Evolutionary conservation across 2,797 vertebrate genomes (phyloP).

Genomic region (Esox lucius): DNA sequence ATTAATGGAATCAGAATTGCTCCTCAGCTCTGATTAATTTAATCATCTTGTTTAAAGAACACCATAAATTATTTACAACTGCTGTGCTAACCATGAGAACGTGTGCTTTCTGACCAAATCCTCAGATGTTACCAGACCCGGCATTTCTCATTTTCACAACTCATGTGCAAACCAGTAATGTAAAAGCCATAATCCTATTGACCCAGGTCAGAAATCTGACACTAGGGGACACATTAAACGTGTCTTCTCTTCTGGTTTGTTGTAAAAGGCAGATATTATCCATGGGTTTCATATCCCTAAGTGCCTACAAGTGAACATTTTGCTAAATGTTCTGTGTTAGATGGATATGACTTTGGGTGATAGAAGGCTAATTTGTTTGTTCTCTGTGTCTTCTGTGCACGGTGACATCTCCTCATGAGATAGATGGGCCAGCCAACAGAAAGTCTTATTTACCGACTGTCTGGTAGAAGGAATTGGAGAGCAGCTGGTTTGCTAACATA

Average conservation of each 20-base stretch:
- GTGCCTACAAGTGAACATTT: background rate
- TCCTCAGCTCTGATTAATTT: slow-evolving; percentile 41
- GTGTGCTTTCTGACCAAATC: slow-evolving; percentile 35
- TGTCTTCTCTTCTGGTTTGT: background rate
- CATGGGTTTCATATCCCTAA: background rate
- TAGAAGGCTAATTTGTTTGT: background rate
- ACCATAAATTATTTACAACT: slow-evolving; percentile 48
- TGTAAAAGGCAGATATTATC: background rate
- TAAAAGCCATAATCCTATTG: too few relatives aligned
- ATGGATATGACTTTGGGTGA: background rate
- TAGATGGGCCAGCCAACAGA: background rate
- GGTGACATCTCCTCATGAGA: background rate
- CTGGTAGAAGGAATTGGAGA: background rate
- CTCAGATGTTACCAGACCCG: slow-evolving; percentile 19
- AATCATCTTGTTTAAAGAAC: slow-evolving; percentile 43
- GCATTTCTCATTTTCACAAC: background rate
- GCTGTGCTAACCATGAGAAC: slow-evolving; percentile 41
- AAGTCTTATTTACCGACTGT: slow-evolving; percentile 15
- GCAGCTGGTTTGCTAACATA: slow-evolving; percentile 1
- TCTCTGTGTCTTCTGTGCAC: background rate
- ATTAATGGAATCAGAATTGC: slow-evolving; percentile 37
- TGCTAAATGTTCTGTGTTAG: background rate
- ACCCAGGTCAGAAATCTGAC: too few relatives aligned
- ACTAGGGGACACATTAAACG: background rate
- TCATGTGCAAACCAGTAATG: background rate